Evolutionary conservation across 1,140 invertebrate genomes (phyloP).

Genomic region (Ceratosolen fusciceps): DNA sequence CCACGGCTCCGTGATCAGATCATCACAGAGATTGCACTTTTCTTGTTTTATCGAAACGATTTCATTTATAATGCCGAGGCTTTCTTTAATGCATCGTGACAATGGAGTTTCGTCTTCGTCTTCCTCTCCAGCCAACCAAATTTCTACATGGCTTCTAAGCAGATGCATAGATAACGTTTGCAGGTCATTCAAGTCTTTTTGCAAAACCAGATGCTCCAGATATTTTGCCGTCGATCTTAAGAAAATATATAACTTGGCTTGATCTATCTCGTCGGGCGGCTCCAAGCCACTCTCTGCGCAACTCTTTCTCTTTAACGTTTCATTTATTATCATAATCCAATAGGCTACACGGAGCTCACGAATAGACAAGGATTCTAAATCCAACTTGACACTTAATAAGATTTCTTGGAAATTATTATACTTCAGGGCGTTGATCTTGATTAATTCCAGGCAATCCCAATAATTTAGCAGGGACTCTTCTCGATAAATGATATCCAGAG

Average conservation of each 20-base stretch:
- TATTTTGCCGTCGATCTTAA: slow-evolving; percentile 57
- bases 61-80: slow-evolving; percentile 48
- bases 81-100: slow-evolving; percentile 44
- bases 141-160: slow-evolving; percentile 62
- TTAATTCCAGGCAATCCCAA: slow-evolving; percentile 67
- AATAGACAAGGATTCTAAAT: slow-evolving; percentile 57
- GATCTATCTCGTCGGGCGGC: slow-evolving; percentile 57
- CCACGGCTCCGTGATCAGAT: slow-evolving; percentile 59
- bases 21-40: slow-evolving; percentile 60
- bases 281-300: slow-evolving; percentile 47
- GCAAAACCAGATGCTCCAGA: slow-evolving; percentile 51
- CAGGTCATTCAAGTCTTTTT: slow-evolving; percentile 48
- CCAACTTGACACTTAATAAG: slow-evolving; percentile 47
- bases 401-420: slow-evolving; percentile 39
- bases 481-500: slow-evolving; percentile 24
- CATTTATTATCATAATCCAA: slow-evolving; percentile 63
- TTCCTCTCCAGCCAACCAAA: slow-evolving; percentile 60
- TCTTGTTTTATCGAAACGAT: slow-evolving; percentile 53
- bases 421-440: slow-evolving; percentile 61
- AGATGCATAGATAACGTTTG: slow-evolving; percentile 56
- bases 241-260: slow-evolving; percentile 62
- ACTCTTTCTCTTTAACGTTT: slow-evolving; percentile 59
- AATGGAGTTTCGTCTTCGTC: slow-evolving; percentile 48
- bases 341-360: slow-evolving; percentile 58
- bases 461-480: slow-evolving; percentile 44